Percentiles rank a stretch among this genome's conserved stretches.
Evolutionary conservation across 2,888 invertebrate genomes (phyloP).

Genomic region (Xylocampa areola): DNA sequence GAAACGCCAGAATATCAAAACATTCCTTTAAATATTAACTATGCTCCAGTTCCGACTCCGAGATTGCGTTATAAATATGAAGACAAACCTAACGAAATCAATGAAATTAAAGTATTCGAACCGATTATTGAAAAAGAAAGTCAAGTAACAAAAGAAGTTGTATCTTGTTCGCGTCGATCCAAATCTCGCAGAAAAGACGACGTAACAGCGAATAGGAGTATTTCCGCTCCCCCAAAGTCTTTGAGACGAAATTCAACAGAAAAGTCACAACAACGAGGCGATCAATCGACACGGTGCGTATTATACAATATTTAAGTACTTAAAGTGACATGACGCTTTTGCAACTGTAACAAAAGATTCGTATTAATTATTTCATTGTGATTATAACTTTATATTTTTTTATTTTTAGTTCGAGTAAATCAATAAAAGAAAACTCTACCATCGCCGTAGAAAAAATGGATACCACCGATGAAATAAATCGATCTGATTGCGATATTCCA

Average conservation of each 20-base stretch:
- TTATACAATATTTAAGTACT: slow-evolving; percentile 4
- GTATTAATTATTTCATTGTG: not conserved
- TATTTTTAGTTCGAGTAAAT: slow-evolving; percentile 49
- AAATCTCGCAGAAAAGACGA: slow-evolving; percentile 71
- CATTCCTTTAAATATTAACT: slow-evolving; percentile 71
- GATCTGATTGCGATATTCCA: slow-evolving; percentile 60
- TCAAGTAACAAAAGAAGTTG: slow-evolving; percentile 52
- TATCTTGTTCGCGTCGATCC: slow-evolving; percentile 65
- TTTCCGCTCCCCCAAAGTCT: slow-evolving; percentile 79
- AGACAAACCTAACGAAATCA: slow-evolving; percentile 64
- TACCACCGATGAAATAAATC: slow-evolving; percentile 32
- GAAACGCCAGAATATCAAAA: slow-evolving; percentile 83
- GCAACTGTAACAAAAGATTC: not conserved
- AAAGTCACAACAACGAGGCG: slow-evolving; percentile 52
- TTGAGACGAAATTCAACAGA: slow-evolving; percentile 58
- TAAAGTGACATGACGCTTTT: not conserved
- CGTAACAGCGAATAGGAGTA: slow-evolving; percentile 69
- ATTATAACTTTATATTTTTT: slow-evolving; percentile 4
- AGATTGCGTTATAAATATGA: slow-evolving; percentile 75
- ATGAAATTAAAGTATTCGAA: slow-evolving; percentile 68
- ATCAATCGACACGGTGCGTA: slow-evolving; percentile 60
- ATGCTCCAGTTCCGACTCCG: slow-evolving; percentile 77
- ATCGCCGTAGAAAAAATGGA: slow-evolving; percentile 28
- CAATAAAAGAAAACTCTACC: slow-evolving; percentile 45
- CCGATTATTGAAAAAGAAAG: slow-evolving; percentile 76